These are phyloP conservation scores for Cosmopolites sordidus DNA, from an alignment of 2,888 invertebrate genomes.

Conservation along the genomic window DNA sequence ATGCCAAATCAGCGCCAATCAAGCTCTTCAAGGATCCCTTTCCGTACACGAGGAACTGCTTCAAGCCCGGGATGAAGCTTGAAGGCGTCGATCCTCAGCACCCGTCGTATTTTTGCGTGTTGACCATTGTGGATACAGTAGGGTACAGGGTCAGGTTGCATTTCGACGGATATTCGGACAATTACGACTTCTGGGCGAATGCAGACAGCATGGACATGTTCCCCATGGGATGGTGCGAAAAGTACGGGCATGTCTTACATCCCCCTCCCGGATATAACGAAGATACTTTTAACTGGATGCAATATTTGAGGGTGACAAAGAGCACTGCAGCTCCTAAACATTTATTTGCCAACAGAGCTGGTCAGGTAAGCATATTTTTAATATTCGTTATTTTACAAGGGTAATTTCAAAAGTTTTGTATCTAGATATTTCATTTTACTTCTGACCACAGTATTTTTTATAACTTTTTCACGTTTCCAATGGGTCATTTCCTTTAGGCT, in stretches of 20 bases:
- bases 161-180: constrained; percentile 86
- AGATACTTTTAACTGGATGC: constrained; percentile 73
- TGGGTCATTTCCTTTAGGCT: background rate
- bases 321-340: constrained; percentile 73
- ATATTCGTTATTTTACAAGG: background rate
- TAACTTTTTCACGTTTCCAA: no score
- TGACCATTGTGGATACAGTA: constrained; percentile 74
- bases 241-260: constrained; percentile 71
- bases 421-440: no score
- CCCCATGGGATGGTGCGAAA: constrained; percentile 90
- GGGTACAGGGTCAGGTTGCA: constrained; percentile 82
- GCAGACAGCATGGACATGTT: constrained; percentile 89
- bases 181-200: constrained; percentile 92
- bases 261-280: constrained; percentile 68
- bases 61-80: constrained; percentile 80
- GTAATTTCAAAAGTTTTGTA: background rate
- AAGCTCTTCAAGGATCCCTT: constrained; percentile 77
- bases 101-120: constrained; percentile 83
- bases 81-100: constrained; percentile 93
- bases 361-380: constrained; percentile 51
- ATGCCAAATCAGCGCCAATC: constrained; percentile 68
- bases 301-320: constrained; percentile 74
- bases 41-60: constrained; percentile 70
- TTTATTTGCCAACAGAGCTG: constrained; percentile 67
- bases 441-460: no score